Conservation (phyloP, 2,797 vertebrate genomes). For the Glossophaga mutica region DNA sequence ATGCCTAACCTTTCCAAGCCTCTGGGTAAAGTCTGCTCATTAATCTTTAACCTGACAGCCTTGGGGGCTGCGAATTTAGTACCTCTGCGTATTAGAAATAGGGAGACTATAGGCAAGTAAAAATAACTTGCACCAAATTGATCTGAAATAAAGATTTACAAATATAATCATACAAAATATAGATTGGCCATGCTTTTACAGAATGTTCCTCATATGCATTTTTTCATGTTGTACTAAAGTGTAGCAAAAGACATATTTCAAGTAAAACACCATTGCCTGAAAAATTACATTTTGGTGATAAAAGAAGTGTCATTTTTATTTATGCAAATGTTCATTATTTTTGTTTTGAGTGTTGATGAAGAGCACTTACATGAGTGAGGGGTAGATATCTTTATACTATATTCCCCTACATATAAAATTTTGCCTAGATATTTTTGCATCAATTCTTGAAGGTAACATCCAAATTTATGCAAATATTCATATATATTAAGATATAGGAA, state of each 20-base stretch:
- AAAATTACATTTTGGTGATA: neutral
- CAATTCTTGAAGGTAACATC: neutral
- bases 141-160: constrained; percentile 42
- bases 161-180: neutral
- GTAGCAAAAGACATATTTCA: neutral
- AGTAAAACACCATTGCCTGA: neutral
- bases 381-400: neutral
- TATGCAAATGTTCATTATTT: neutral
- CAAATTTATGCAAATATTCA: neutral
- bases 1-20: constrained; percentile 86
- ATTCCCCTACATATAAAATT: neutral
- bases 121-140: constrained; percentile 51
- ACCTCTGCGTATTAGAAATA: constrained; percentile 77
- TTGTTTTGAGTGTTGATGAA: neutral
- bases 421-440: neutral
- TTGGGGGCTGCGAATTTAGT: constrained; percentile 78
- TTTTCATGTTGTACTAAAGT: neutral
- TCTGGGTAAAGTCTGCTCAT: constrained; percentile 84
- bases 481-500: neutral
- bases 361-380: neutral
- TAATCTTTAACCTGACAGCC: constrained; percentile 87
- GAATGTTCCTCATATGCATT: neutral
- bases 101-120: constrained; percentile 68
- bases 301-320: neutral
- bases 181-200: neutral